These are phyloP conservation scores for Pardosa pseudoannulata DNA, from an alignment of 2,888 invertebrate genomes.

Conservation along the genomic window DNA sequence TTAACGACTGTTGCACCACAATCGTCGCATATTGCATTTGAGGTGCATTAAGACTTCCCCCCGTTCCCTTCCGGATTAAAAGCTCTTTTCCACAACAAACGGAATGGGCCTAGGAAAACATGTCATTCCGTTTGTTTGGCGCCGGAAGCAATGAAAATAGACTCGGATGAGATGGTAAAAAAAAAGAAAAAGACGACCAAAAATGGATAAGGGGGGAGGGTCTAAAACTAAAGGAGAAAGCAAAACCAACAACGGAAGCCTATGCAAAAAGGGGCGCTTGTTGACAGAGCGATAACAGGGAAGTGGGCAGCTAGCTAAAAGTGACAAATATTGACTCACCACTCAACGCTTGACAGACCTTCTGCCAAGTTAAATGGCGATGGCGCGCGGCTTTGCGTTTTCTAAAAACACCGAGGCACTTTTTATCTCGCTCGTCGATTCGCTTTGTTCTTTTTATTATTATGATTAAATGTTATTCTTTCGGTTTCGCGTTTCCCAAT, in stretches of 20 bases:
- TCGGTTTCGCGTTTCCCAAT: slow-evolving; percentile 64
- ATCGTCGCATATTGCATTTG: neutral
- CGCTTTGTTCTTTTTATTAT: slow-evolving; percentile 55
- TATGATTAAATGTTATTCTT: slow-evolving; percentile 71
- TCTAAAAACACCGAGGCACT: slow-evolving; percentile 60
- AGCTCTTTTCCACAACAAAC: neutral
- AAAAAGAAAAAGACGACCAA: slow-evolving; percentile 37
- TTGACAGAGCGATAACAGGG: slow-evolving; percentile 61
- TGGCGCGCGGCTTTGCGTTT: slow-evolving; percentile 56
- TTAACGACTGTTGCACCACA: slow-evolving; percentile 2
- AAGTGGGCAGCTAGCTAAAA: slow-evolving; percentile 71
- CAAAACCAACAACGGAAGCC: slow-evolving; percentile 60
- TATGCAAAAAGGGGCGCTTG: slow-evolving; percentile 62
- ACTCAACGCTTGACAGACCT: slow-evolving; percentile 68
- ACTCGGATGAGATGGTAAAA: too few relatives aligned
- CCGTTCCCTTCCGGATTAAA: neutral
- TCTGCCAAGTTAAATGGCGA: slow-evolving; percentile 69
- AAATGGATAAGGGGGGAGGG: slow-evolving; percentile 43
- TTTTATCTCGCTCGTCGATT: slow-evolving; percentile 21
- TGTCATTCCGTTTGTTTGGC: slow-evolving; percentile 62
- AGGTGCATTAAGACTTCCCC: neutral
- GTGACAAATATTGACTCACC: slow-evolving; percentile 72
- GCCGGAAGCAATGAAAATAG: slow-evolving; percentile 65
- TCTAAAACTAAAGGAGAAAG: slow-evolving; percentile 60
- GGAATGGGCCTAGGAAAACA: slow-evolving; percentile 56